Evolutionary conservation across 2,888 invertebrate genomes (phyloP), one percentile per base, ranked within the genome.

Genomic region (Disparrhopalites patrizii): DNA sequence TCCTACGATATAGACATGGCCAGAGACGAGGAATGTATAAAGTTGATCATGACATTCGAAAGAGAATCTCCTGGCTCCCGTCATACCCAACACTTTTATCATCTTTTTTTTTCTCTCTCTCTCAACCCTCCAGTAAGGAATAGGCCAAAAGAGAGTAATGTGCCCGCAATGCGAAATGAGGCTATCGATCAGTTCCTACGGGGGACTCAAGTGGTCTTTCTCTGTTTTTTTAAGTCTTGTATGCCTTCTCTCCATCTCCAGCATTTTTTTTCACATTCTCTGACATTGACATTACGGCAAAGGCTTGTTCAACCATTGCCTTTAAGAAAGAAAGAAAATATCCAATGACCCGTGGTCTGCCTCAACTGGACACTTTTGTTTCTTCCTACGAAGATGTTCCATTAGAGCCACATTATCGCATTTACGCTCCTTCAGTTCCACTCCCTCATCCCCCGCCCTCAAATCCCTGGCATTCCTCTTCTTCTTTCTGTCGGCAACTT

Each of bases 381-480:
- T 10, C 52, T 52, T 27, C 13, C 13, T 27, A 8, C 15, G n/a
- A 18, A 50, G 52, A 52, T n/a, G 10, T n/a, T 18, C 52, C 52
- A 52, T 52, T 52, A 52, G 52, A 27, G 52, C 10, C n/a, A 52
- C 27, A 52, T 52, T 23, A 52, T 52, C 52, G 25, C 52, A 52
- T 52, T 52, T 28, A 52, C 52, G 27, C 27, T 52, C 52, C 28
- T 25, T 52, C 52, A 52, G 28, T 10, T 52, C 52, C 52, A 52
- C 25, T 27, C 28, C 3, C 40, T 40, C 40, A 40, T 33, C 36
- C 36, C 7, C n/a, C n/a, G n/a, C n/a, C n/a, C n/a, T n/a, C n/a
- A n/a, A n/a, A n/a, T n/a, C n/a, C n/a, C n/a, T n/a, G n/a, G n/a
- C n/a, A n/a, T n/a, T n/a, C n/a, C n/a, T n/a, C n/a, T n/a, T n/a